These are phyloP conservation scores for Trachemys scripta DNA, from an alignment of 2,113 vertebrate genomes.

Conservation along the genomic window DNA sequence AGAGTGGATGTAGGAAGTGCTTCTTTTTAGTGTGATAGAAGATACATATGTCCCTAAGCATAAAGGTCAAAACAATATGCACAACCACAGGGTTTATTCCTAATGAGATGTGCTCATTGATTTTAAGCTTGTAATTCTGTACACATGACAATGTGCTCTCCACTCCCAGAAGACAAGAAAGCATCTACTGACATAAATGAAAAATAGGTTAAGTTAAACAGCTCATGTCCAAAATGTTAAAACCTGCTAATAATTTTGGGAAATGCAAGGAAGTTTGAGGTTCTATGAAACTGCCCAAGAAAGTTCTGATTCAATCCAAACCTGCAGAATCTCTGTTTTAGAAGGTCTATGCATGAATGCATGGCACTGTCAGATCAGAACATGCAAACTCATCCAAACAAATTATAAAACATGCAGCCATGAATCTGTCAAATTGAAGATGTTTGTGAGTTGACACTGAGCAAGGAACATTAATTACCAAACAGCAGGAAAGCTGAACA, in stretches of 20 bases:
- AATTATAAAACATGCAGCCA: constrained; percentile 17
- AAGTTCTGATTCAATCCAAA: not conserved
- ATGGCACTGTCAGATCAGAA: not conserved
- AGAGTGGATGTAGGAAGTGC: not conserved
- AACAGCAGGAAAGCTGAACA: constrained; percentile 24
- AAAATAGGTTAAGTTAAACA: not conserved
- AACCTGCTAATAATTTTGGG: not conserved
- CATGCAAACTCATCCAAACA: not conserved
- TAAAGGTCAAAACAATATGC: not conserved
- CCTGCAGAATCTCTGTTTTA: constrained; percentile 2
- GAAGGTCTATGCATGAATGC: not conserved
- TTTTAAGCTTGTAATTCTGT: not conserved
- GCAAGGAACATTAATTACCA: constrained; percentile 58
- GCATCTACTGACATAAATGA: not conserved
- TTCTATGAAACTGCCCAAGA: not conserved
- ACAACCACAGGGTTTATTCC: not conserved
- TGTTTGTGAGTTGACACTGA: constrained; percentile 49
- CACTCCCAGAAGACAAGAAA: not conserved
- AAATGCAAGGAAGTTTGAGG: not conserved
- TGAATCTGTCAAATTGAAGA: constrained; percentile 42
- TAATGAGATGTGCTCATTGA: not conserved
- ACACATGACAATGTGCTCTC: not conserved
- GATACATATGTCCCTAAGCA: not conserved
- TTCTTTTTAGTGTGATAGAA: not conserved
- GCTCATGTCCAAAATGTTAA: not conserved